Evolutionary conservation across 2,888 invertebrate species (phyloP).

Genomic region (Pyrocoelia pectoralis): DNA sequence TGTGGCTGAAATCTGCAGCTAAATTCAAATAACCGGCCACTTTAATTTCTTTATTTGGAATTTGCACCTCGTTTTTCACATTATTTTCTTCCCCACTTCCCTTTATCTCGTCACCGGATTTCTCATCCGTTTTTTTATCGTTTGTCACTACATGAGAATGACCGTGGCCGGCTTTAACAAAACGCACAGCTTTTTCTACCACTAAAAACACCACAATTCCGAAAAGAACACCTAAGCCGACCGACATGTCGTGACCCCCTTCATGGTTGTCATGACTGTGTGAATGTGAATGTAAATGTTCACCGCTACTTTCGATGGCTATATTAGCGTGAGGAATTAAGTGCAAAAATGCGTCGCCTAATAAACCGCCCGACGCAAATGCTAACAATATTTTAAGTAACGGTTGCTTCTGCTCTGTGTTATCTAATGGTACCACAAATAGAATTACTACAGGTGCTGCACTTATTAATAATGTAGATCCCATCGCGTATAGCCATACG

Average conservation of each 20-base stretch:
- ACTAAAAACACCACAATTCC: slow-evolving; percentile 93
- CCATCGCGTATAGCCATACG: slow-evolving; percentile 83
- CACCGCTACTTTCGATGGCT: slow-evolving; percentile 61
- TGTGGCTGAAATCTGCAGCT: slow-evolving; percentile 98
- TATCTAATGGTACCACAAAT: slow-evolving; percentile 92
- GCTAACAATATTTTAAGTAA: slow-evolving; percentile 89
- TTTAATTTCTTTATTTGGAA: slow-evolving; percentile 65
- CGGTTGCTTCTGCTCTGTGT: slow-evolving; percentile 82
- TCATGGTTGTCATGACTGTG: slow-evolving; percentile 63
- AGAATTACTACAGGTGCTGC: slow-evolving; percentile 93
- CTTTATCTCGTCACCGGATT: slow-evolving; percentile 52
- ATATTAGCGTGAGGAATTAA: slow-evolving; percentile 94
- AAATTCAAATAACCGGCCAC: slow-evolving; percentile 95
- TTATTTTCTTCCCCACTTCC: too few species aligned
- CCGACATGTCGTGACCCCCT: slow-evolving; percentile 82
- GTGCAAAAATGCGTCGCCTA: slow-evolving; percentile 99
- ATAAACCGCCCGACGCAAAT: slow-evolving; percentile 93
- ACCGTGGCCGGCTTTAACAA: slow-evolving; percentile 83
- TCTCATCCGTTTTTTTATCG: slow-evolving; percentile 46
- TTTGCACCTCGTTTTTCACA: slow-evolving; percentile 53
- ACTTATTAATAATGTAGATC: slow-evolving; percentile 93
- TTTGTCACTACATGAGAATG: slow-evolving; percentile 70
- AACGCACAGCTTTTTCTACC: slow-evolving; percentile 91
- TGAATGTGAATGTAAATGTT: slow-evolving; percentile 63
- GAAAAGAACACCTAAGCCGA: slow-evolving; percentile 93